Conservation (phyloP, 2,113 vertebrate genomes). For the Litocranius walleri region DNA sequence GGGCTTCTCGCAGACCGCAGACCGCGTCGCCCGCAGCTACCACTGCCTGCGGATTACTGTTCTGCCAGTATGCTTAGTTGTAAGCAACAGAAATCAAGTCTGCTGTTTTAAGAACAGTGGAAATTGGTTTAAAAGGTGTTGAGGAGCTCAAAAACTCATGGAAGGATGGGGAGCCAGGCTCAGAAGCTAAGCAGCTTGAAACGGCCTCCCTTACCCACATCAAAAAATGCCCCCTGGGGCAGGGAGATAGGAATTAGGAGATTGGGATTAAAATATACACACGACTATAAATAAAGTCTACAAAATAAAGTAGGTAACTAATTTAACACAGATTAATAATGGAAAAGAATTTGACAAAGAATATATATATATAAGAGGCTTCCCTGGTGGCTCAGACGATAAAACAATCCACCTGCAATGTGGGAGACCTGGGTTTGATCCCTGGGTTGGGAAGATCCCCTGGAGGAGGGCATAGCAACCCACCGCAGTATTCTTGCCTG, state of each 20-base stretch:
- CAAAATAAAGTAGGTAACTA: neutral
- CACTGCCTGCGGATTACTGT: no score
- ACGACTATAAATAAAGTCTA: neutral
- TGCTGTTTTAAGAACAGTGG: neutral
- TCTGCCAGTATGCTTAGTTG: neutral
- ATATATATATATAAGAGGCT: neutral
- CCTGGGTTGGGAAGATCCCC: neutral
- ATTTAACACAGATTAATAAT: neutral
- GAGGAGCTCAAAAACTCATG: neutral
- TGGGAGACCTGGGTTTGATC: neutral
- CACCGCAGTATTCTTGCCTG: neutral
- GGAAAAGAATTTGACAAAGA: neutral
- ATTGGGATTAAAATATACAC: neutral
- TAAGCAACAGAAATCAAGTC: neutral
- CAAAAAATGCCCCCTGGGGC: neutral
- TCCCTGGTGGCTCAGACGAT: neutral
- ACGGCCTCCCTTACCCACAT: neutral
- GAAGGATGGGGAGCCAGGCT: neutral
- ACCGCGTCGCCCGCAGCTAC: fast-evolving
- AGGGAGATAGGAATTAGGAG: neutral
- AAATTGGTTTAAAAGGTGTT: neutral
- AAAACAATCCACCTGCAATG: neutral
- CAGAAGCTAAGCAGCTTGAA: neutral
- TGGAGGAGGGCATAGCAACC: neutral
- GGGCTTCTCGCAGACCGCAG: neutral